Evolutionary conservation across 2,797 vertebrate genomes (phyloP).

Genomic region (Sebastes paucispinis): DNA sequence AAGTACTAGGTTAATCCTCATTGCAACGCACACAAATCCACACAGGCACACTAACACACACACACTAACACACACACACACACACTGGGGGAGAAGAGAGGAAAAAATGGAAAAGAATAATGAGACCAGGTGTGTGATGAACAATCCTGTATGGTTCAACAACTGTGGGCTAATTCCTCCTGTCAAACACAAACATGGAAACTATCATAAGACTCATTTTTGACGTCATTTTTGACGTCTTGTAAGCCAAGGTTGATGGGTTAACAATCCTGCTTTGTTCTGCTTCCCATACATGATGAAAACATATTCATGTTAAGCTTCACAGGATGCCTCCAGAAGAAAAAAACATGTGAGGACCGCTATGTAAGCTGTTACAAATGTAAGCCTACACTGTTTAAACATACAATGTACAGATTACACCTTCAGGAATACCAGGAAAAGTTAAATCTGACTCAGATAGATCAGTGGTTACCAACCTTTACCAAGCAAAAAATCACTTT

Average conservation of each 20-base stretch:
- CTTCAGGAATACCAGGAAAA: not conserved
- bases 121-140: slow-evolving; percentile 34
- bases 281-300: not conserved
- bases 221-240: slow-evolving; percentile 18
- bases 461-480: not conserved
- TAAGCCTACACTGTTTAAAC: not conserved
- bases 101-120: slow-evolving; percentile 8
- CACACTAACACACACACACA: slow-evolving; percentile 6
- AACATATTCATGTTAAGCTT: not conserved
- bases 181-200: slow-evolving; percentile 45
- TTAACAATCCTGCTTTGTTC: slow-evolving; percentile 34
- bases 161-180: slow-evolving; percentile 28
- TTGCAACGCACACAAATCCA: slow-evolving; percentile 55
- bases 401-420: not conserved
- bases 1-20: slow-evolving; percentile 77
- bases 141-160: slow-evolving; percentile 8
- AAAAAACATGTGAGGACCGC: not conserved
- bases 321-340: not conserved
- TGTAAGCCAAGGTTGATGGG: not conserved
- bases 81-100: not conserved
- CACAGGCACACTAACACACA: not conserved
- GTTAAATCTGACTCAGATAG: not conserved
- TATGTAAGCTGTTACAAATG: not conserved
- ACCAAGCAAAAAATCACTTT: not conserved
- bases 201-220: slow-evolving; percentile 22